Base-by-base conservation (phyloP, 2,888 invertebrate species). In the Trachelus tabidus region DNA sequence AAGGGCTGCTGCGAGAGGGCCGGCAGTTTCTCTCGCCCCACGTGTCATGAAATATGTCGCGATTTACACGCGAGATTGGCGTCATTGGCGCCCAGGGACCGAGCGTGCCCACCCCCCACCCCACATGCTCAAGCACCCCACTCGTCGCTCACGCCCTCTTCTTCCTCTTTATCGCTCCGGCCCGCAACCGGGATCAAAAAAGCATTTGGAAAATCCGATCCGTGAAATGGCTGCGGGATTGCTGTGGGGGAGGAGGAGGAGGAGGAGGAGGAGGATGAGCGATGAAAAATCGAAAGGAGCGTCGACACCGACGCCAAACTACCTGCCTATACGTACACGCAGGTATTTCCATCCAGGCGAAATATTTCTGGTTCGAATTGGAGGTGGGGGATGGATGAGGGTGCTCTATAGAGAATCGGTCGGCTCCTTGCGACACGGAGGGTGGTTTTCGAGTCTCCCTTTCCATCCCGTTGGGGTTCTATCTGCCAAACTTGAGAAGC, bases 21-120 rank as follows among this genome's bases (percentile, higher is more conserved):
- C n/a, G 73, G 33, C 71, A 73, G 76, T 81, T 81, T 81, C 79
- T 78, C 75, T 80, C 79, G 75, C 73, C 76, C 80, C 79, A 76
- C 81, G 81, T 86, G 86, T 87, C 86, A 88, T 90, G 91, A 91
- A 91, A 91, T 91, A 91, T 90, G 90, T 90, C 90, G 90, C 90
- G 91, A 91, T 91, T 91, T 91, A 90, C 89, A 90, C 90, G 89
- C 88, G 88, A 90, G 90, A 91, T 90, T 91, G 90, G 90, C 89
- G 87, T 90, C 90, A 91, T 91, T 90, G 91, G 89, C 87, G 91
- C 86, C 89, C 87, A 83, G 90, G 90, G 91, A 91, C 86, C 85
- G 83, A 89, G 86, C 81, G 77, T 83, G 82, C 83, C 82, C 79
- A 1, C 35, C 35, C 35, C 3, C 35, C 12, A 1, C 12, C 35